A percentile compares a stretch with the other conserved stretches of the same genome.
Conservation (phyloP, 2,113 vertebrate genomes). For the Gymnorhina tibicen region DNA sequence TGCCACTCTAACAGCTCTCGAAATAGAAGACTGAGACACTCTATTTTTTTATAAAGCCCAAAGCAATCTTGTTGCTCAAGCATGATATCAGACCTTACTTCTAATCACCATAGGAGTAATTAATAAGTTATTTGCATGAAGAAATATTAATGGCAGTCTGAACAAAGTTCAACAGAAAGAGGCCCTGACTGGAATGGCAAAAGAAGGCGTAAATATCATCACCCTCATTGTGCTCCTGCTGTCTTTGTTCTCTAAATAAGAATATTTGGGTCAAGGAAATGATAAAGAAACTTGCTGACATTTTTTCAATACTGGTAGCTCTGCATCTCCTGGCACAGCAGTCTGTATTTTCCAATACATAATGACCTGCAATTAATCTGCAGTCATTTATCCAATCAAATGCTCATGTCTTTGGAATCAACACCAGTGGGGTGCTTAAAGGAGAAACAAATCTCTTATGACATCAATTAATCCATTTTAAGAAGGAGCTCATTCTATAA, state of each 20-base stretch:
- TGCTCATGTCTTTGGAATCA: slow-evolving; percentile 9
- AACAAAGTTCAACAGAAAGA: background rate
- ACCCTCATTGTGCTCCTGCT: background rate
- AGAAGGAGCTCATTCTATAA: background rate
- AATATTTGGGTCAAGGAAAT: background rate
- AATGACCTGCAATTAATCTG: background rate
- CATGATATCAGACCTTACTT: background rate
- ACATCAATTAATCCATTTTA: slow-evolving; percentile 5
- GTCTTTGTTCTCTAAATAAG: background rate
- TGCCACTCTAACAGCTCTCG: background rate
- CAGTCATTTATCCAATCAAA: background rate
- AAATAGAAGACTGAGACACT: background rate
- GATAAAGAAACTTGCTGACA: background rate
- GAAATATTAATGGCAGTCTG: background rate
- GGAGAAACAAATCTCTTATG: background rate
- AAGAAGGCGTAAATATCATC: background rate
- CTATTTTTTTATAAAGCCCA: background rate
- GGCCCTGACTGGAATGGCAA: background rate
- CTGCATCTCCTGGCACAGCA: background rate
- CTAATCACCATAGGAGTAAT: background rate
- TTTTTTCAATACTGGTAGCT: background rate
- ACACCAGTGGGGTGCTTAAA: background rate
- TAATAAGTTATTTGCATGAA: background rate
- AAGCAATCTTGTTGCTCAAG: background rate
- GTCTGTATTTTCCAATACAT: background rate